Base-by-base conservation (phyloP, 2,113 vertebrate genomes). In the Pelecanoides urinatrix region DNA sequence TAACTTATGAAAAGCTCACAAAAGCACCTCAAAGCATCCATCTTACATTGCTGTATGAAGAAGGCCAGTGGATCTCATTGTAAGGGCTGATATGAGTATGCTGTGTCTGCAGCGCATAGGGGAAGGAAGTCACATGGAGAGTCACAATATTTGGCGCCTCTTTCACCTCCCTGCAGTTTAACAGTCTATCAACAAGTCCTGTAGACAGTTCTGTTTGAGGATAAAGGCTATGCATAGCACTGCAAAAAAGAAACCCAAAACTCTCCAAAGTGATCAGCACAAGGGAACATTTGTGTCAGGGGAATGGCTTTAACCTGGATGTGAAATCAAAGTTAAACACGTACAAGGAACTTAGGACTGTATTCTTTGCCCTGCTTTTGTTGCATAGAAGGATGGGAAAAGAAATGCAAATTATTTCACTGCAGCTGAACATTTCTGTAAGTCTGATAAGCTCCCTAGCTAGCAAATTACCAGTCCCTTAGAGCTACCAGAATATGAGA, bases 51-150 rank as follows among this genome's bases (percentile, higher is more conserved):
- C 98, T 99, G 97, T 98, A 99, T 53, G 99, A 97, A 65, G 98
- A 98, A 0, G 99, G 99, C 99, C 99, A 99, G 98, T 99, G 99
- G 97, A 99, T 98, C 98, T 99, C 99, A 26, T 99, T 99, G 98
- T 99, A 99, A 20, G 99, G 99, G 94, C 99, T 99, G 97, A 99
- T 98, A 32, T 98, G 99, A 10, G 99, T 99, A 83, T 98, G 98
- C 93, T 99, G 99, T 2, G 99, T 99, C 98, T 99, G 99, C 85
- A 99, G 98, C 9, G 99, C 98, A 2, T 99, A 99, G 3, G 99
- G 99, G 97, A 99, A 99, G 53, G 99, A 99, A 16, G 99, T 99
- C 95, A 99, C 99, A 1, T 99, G 99, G 23, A 99, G 99, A 3
- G 98, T 99, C 93, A 99, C 97, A 83, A 99, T 99, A 97, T 99